Evolutionary conservation across 2,888 invertebrate genomes (phyloP), one percentile per base, ranked within the genome.

Genomic region (Mamestra brassicae): DNA sequence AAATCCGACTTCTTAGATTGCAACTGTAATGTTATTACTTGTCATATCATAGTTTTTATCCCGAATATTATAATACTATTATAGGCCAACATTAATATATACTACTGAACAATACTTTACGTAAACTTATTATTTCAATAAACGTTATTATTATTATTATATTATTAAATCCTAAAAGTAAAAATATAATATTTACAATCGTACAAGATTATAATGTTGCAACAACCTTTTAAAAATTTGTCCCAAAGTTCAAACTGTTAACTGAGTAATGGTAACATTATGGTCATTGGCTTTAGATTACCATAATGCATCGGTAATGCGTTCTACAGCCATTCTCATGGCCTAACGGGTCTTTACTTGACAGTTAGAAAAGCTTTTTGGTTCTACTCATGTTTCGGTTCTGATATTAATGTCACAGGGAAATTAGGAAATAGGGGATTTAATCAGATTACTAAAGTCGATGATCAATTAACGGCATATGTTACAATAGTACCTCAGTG

Each of bases 231-330:
- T 42, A 11, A 57, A 54, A n/a, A 58, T 7, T 57, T 66, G 50
- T 52, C 65, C 61, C 45, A 45, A 38, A 11, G 50, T 71, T 55
- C 52, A 47, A 69, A 38, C 60, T 15, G 64, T 61, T 45, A 42
- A n/a, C 50, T n/a, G n/a, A 63, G 38, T n/a, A 5, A 52, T 42
- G 55, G 50, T 2, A 13, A 73, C 58, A 60, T 68, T 60, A 78
- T 55, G 60, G 42, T 68, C 58, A 73, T 73, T 54, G 50, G 55
- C 15, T 55, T 55, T 52, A 78, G 57, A 78, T 67, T 72, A 78
- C 52, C 78, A 58, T 78, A 78, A 78, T 72, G 72, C 72, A 72
- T 67, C 45, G 10, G 66, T 72, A 67, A 78, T 71, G 78, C 61
- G 45, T 58, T 57, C 42, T n/a, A 54, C 57, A 6, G 26, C 50